A percentile compares a stretch with the other conserved stretches of the same genome.
phyloP scores from a whole-genome alignment of 2,797 vertebrate species.

The Gouania willdenowi region DNA sequence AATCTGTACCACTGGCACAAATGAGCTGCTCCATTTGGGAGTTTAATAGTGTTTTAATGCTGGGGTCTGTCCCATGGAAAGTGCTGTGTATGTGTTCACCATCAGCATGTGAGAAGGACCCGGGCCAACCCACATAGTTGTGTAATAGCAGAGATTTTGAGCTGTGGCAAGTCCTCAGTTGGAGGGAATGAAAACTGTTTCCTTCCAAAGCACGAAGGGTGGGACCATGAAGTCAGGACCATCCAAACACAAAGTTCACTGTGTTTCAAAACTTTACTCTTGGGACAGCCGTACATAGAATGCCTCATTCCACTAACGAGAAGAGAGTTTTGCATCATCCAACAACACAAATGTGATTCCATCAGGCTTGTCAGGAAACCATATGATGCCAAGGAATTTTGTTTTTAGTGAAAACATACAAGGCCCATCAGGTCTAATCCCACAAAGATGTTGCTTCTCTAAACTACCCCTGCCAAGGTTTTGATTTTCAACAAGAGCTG shows the following conservation, averaged over 20 bases:
- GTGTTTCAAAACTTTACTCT: slow-evolving; percentile 25
- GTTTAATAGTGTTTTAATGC: slow-evolving; percentile 35
- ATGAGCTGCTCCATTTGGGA: slow-evolving; percentile 21
- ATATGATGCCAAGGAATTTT: slow-evolving; percentile 44
- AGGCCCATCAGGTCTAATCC: slow-evolving; percentile 48
- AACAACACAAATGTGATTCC: slow-evolving; percentile 18
- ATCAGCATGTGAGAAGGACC: slow-evolving; percentile 42
- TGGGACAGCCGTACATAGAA: slow-evolving; percentile 1
- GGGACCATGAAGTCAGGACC: slow-evolving; percentile 38
- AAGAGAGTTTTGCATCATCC: slow-evolving; percentile 52
- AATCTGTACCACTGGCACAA: slow-evolving; percentile 41
- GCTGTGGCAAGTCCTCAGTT: slow-evolving; percentile 34
- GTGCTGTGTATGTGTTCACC: slow-evolving; percentile 50
- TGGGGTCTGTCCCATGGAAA: slow-evolving; percentile 49
- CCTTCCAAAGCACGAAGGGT: slow-evolving; percentile 33
- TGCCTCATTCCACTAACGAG: slow-evolving; percentile 26
- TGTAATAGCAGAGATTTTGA: slow-evolving; percentile 37
- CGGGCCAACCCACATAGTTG: slow-evolving; percentile 46
- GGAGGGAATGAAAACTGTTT: slow-evolving; percentile 48
- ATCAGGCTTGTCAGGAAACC: slow-evolving; percentile 54
- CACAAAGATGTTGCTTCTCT: slow-evolving; percentile 48
- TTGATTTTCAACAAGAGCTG: slow-evolving; percentile 63
- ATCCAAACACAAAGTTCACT: slow-evolving; percentile 14
- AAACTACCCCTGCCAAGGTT: slow-evolving; percentile 50
- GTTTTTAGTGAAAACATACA: slow-evolving; percentile 66